Percentiles rank a stretch among this genome's conserved stretches.
phyloP scores from a whole-genome alignment of 2,113 vertebrate species.

The Callionymus lyra region DNA sequence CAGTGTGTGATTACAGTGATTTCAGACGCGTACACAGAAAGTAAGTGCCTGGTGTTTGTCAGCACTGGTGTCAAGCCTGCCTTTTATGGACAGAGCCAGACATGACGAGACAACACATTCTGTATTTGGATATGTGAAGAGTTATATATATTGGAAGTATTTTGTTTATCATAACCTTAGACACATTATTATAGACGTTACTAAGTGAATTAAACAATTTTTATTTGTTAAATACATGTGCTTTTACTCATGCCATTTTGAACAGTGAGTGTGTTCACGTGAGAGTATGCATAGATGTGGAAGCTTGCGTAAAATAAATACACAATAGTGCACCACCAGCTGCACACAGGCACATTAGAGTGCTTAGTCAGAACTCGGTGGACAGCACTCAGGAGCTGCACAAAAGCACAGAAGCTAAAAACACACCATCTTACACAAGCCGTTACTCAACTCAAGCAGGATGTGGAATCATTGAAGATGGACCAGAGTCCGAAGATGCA shows the following conservation, averaged over 20 bases:
- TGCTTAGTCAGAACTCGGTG: conserved; percentile 5
- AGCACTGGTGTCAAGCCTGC: conserved; percentile 18
- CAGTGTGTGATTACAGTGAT: too few relatives aligned
- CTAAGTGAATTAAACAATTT: too few relatives aligned
- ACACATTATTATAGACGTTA: too few relatives aligned
- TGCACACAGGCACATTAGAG: conserved; percentile 3
- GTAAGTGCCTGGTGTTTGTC: conserved; percentile 23
- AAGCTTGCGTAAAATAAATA: not conserved
- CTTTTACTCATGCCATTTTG: too few relatives aligned
- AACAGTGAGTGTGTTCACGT: too few relatives aligned
- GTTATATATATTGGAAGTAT: too few relatives aligned
- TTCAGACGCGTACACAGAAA: not conserved
- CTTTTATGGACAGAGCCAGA: conserved; percentile 31
- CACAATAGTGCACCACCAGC: not conserved
- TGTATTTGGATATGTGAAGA: too few relatives aligned
- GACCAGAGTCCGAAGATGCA: too few relatives aligned
- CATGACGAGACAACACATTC: conserved; percentile 2
- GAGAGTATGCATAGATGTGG: too few relatives aligned
- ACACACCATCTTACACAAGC: conserved; percentile 15
- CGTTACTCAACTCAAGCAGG: conserved; percentile 17
- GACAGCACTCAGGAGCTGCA: conserved; percentile 7
- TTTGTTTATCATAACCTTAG: too few relatives aligned
- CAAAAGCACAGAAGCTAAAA: conserved; percentile 2
- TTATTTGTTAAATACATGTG: too few relatives aligned
- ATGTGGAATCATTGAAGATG: conserved; percentile 13